Conservation (phyloP, 2,888 invertebrate genomes). For the Polia nebulosa region DNA sequence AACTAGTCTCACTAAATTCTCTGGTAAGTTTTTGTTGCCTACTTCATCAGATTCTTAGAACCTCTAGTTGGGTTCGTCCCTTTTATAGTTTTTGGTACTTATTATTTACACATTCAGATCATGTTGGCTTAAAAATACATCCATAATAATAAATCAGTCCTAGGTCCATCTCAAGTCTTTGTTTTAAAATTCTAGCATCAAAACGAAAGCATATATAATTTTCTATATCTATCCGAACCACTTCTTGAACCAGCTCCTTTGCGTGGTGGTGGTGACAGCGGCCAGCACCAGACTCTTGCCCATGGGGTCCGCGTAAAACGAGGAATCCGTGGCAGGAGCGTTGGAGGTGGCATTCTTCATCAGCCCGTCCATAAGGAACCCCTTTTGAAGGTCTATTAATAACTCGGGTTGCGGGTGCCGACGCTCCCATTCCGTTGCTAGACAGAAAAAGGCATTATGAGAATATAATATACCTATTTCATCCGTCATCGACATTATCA, state of each 20-base stretch:
- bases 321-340: constrained; percentile 40
- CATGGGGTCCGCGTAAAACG: constrained; percentile 77
- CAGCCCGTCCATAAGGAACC: constrained; percentile 73
- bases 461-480: no score
- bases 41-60: background rate
- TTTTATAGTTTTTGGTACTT: no score
- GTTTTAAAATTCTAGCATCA: background rate
- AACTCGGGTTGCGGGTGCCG: constrained; percentile 76
- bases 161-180: background rate
- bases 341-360: constrained; percentile 28
- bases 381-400: constrained; percentile 77
- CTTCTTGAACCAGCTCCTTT: constrained; percentile 70
- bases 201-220: background rate
- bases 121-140: constrained; percentile 21
- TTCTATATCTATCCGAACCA: constrained; percentile 64
- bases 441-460: constrained; percentile 20
- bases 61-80: no score
- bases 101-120: no score
- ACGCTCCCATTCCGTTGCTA: constrained; percentile 80
- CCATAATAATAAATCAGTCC: constrained; percentile 19
- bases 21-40: background rate
- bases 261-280: constrained; percentile 67
- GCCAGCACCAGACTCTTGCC: constrained; percentile 26
- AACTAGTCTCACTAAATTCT: background rate
- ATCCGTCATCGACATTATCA: no score